Base-by-base conservation (phyloP, 2,888 invertebrate genomes). In the Chouioia cunea region DNA sequence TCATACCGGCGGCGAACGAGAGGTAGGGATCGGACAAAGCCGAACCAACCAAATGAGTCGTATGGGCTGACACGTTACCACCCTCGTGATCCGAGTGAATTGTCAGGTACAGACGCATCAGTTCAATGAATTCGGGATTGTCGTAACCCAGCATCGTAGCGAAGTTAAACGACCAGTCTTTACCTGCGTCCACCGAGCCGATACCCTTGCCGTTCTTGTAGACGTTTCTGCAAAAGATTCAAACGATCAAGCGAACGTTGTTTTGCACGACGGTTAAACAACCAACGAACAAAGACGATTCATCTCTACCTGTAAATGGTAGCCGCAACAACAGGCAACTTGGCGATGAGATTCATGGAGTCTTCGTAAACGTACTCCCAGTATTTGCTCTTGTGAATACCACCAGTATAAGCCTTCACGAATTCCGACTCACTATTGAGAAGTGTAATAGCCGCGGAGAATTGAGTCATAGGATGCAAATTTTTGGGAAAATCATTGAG, bases 31-130 rank as follows among this genome's bases (percentile, higher is more conserved):
- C 97, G 78, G 96, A 96, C 60, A 97, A 89, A 1, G 97, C 97
- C 0, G 97, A 97, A 47, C 95, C 97, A 3, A 97, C 97, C 84
- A 98, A 87, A 86, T 97, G 97, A 15, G 93, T 93, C 0, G 97
- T 93, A 87, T 97, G 97, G 2, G 97, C 97, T 10, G 96, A 96
- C 6, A 98, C 97, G 85, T 97, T 97, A 78, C 97, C 97, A 77
- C 97, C 97, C 87, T 97, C 97, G 87, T 97, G 97, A 86, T 97
- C 97, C 74, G 89, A 88, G 89, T 97, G 97, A 80, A 97, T 96
- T 71, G 96, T 96, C 76, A 97, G 90, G 87, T 97, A 97, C 44
- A 97, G 89, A 68, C 97, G 89, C 93, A 97, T 93, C 64, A 97
- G 90, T 86, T 97, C 97, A 58, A 93, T 92, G 87, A 97, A 97